phyloP scores from a whole-genome alignment of 1,140 invertebrate genomes.

The Drosophila subpulchrella region DNA sequence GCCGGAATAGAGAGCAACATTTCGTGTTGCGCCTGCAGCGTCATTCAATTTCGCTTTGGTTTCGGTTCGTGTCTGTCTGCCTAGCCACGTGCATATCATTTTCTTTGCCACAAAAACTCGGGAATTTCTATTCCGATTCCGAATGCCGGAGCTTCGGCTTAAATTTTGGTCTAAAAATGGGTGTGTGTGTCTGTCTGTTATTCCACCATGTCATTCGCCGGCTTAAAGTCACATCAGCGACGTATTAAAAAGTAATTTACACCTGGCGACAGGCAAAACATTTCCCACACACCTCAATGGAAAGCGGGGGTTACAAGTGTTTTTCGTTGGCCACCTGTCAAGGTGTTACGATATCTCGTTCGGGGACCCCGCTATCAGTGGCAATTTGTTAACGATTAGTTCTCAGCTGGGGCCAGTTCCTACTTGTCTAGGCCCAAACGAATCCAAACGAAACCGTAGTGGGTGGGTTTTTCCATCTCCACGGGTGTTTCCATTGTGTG shows the following conservation, averaged over 20 bases:
- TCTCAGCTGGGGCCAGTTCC: conserved; percentile 48
- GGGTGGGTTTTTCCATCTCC: conserved; percentile 5
- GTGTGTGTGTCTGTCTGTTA: background rate
- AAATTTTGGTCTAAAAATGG: conserved; percentile 41
- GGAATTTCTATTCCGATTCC: conserved; percentile 13
- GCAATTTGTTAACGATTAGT: conserved; percentile 81
- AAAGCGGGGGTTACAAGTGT: conserved; percentile 22
- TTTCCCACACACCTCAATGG: conserved; percentile 57
- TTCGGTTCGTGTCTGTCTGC: conserved; percentile 38
- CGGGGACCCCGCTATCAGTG: conserved; percentile 52
- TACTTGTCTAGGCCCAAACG: conserved; percentile 23
- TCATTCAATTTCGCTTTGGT: conserved; percentile 51
- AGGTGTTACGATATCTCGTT: conserved; percentile 55
- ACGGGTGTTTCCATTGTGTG: background rate
- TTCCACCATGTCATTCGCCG: conserved; percentile 37
- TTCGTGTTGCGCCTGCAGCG: conserved; percentile 36
- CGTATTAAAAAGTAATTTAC: conserved; percentile 81
- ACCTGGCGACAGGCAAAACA: conserved; percentile 58
- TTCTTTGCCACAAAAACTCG: conserved; percentile 22
- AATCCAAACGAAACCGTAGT: background rate
- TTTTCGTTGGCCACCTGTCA: conserved; percentile 47
- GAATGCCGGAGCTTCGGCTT: conserved; percentile 10
- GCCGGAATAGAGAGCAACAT: conserved; percentile 9
- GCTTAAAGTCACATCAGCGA: conserved; percentile 58
- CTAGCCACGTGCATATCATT: conserved; percentile 53